Base-by-base conservation (phyloP, 2,888 invertebrate genomes). In the Panopea generosa region DNA sequence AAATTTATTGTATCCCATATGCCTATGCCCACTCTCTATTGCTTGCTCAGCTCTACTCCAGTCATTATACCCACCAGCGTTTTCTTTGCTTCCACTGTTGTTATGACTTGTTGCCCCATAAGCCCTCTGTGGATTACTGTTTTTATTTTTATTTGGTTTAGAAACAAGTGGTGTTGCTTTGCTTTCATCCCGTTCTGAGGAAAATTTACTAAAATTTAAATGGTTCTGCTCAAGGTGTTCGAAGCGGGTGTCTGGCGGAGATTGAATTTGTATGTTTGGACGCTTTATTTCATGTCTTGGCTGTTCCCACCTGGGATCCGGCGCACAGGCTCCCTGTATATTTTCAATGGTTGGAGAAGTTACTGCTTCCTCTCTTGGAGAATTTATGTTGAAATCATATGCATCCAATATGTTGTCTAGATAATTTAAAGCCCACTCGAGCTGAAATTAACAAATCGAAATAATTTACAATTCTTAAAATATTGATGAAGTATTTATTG, bases 381-480 rank as follows among this genome's bases (percentile, higher is more conserved):
- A n/a, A n/a, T n/a, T n/a, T n/a, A n/a, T n/a, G n/a, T 56, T 56
- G 56, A 53, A 63, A n/a, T 38, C 59, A 11, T 40, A 56, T 7
- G 56, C 49, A 22, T 66, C 63, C 26, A 78, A n/a, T 18, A 52
- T 43, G 11, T 26, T 70, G 45, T 78, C 67, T n/a, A 78, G 52
- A 26, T 70, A 71, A 11, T 75, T 68, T 14, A 74, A 40, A 2
- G 78, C 74, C 78, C 78, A 78, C 56, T 78, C 78, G n/a, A 78
- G 40, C 78, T 78, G 59, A 9, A 62, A 53, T 52, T 7, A 52
- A 49, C 7, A 49, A 49, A 49, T 7, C 14, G 7, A 49, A 7
- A 40, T 40, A 40, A 16, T 40, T n/a, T n/a, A n/a, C n/a, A n/a
- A n/a, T n/a, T n/a, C n/a, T n/a, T n/a, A n/a, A n/a, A n/a, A n/a